Evolutionary conservation across 2,888 invertebrate species (phyloP).

Genomic region (Synergus gifuensis): DNA sequence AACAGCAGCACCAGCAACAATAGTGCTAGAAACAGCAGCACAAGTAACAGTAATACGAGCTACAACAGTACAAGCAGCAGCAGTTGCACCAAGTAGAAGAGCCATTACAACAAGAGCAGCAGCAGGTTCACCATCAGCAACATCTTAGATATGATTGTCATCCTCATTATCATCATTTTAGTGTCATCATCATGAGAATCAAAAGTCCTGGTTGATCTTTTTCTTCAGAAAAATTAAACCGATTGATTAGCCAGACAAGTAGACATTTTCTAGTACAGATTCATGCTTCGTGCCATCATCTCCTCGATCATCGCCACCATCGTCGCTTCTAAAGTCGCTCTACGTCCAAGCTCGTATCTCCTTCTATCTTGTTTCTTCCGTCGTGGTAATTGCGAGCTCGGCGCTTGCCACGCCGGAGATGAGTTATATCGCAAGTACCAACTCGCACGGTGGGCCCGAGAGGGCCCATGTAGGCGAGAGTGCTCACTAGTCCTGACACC

Average conservation of each 20-base stretch:
- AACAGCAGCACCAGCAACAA: too few relatives aligned
- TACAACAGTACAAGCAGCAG: too few relatives aligned
- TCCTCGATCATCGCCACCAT: slow-evolving; percentile 43
- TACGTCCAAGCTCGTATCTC: slow-evolving; percentile 34
- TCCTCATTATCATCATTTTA: neutral
- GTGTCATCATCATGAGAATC: slow-evolving; percentile 4
- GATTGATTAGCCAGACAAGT: slow-evolving; percentile 40
- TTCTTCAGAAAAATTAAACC: slow-evolving; percentile 26
- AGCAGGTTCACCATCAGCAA: neutral
- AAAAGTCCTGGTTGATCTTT: neutral
- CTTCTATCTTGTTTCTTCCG: slow-evolving; percentile 68
- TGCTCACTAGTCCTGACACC: slow-evolving; percentile 64
- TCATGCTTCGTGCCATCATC: slow-evolving; percentile 39
- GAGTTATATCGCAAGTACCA: slow-evolving; percentile 57
- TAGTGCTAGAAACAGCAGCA: too few relatives aligned
- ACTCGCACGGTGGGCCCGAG: slow-evolving; percentile 60
- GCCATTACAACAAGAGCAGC: too few relatives aligned
- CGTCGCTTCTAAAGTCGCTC: slow-evolving; percentile 33
- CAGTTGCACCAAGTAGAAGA: too few relatives aligned
- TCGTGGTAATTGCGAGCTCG: slow-evolving; percentile 70
- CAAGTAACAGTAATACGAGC: too few relatives aligned
- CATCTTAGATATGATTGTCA: neutral
- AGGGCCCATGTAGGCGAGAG: slow-evolving; percentile 62
- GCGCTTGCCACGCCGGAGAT: slow-evolving; percentile 58
- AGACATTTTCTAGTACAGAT: slow-evolving; percentile 24